A percentile compares a stretch with the other conserved stretches of the same genome.
phyloP scores from a whole-genome alignment of 2,113 vertebrate species.

The Plotosus lineatus region DNA sequence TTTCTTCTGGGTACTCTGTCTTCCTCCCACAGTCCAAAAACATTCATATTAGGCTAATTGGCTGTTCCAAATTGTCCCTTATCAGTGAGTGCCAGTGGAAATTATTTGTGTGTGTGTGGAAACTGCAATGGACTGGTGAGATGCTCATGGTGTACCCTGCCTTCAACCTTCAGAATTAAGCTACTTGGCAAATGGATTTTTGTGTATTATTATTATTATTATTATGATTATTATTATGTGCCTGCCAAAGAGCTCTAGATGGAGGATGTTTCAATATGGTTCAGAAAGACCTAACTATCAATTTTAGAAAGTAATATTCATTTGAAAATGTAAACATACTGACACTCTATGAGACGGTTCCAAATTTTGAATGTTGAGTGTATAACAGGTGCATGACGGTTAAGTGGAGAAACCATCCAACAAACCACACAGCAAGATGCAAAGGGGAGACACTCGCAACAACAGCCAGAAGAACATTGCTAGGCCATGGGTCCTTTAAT shows the following conservation, averaged over 20 bases:
- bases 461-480: not conserved
- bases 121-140: too few relatives aligned
- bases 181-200: too few relatives aligned
- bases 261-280: not conserved
- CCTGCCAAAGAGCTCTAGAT: not conserved
- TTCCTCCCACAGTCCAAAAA: too few relatives aligned
- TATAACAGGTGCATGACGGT: constrained; percentile 68
- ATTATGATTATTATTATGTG: not conserved
- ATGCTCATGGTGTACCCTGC: too few relatives aligned
- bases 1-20: too few relatives aligned
- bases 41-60: too few relatives aligned
- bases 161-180: too few relatives aligned
- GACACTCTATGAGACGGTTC: constrained; percentile 15
- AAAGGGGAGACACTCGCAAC: constrained; percentile 46
- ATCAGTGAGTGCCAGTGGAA: too few relatives aligned
- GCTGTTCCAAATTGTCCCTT: too few relatives aligned
- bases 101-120: too few relatives aligned
- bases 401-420: constrained; percentile 49
- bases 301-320: not conserved
- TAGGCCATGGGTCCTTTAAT: not conserved
- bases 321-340: not conserved
- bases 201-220: too few relatives aligned
- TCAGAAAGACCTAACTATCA: not conserved
- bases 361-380: constrained; percentile 53
- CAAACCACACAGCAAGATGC: constrained; percentile 61